Base-by-base conservation (phyloP, 2,113 vertebrate species). In the Microcebus murinus region DNA sequence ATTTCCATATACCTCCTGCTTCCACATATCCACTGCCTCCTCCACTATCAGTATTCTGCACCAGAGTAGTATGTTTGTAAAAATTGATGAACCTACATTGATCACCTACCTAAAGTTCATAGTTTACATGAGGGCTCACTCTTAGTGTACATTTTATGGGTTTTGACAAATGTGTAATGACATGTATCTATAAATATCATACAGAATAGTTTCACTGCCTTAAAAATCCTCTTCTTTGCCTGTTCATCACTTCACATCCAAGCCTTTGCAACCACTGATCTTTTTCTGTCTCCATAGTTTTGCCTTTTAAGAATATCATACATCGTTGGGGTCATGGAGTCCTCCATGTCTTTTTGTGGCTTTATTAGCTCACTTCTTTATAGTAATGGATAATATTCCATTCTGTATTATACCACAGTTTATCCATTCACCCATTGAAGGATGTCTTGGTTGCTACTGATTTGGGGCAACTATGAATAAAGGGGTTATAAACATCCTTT, bases 401-500 rank as follows among this genome's bases (percentile, higher is more conserved):
- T 74, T 94, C 14, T 55, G 18, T 55, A 63, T 55, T 55, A 25
- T 61, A 76, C 23, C 31, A 50, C 3, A 50, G 3, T 80, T 79
- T 63, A 81, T 84, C 31, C 18, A 39, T 21, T 92, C 20, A 71
- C 20, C 5, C 79, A 63, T 8, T 82, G 45, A 81, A 90, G 50
- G 34, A 36, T 18, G 59, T 85, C n/a, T 91, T 86, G 25, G 9
- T 89, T 94, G 10, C 63, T 83, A 91, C 29, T 15, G 77, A 36
- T 25, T 91, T 90, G 71, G 84, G 61, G 13, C 20, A 79, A 1
- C 81, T 97, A 42, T 34, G 23, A 92, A 68, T 94, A 82, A 94
- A 63, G 4, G 5, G 71, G 2, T 17, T 65, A 18, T 57, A 80
- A 90, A 91, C 7, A 36, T 73, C 50, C 34, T 3, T 50, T 11